These are phyloP conservation scores for Catotricha subobsoleta DNA, from an alignment of 2,888 invertebrate species.

Conservation along the genomic window DNA sequence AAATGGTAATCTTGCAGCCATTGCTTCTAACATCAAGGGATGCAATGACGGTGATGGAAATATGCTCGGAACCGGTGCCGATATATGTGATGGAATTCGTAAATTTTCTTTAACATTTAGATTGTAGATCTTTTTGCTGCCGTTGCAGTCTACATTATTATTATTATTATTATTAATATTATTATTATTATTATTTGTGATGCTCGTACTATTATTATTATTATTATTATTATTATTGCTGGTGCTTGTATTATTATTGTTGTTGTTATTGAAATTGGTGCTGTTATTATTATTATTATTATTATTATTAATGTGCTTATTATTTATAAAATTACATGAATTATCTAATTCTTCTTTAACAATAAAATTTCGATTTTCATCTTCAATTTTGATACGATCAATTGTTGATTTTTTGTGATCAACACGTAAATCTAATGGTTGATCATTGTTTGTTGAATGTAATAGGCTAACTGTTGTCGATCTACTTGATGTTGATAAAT, in stretches of 20 bases:
- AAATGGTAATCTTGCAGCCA: conserved; percentile 42
- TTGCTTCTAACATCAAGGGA: conserved; percentile 52
- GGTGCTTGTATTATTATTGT: conserved; percentile 14
- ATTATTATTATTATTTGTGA: conserved; percentile 10
- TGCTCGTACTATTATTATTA: conserved; percentile 8
- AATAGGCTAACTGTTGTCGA: conserved; percentile 23
- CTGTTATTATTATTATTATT: conserved; percentile 14
- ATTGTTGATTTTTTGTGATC: conserved; percentile 54
- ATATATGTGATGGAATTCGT: conserved; percentile 22
- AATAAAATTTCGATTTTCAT: conserved; percentile 75
- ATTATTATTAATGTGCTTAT: conserved; percentile 10
- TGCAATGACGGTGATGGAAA: conserved; percentile 39
- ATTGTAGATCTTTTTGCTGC: not conserved
- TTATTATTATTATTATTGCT: conserved; percentile 9
- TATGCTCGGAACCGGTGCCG: conserved; percentile 19
- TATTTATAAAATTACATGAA: conserved; percentile 18
- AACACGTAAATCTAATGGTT: conserved; percentile 74
- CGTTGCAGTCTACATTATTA: not conserved
- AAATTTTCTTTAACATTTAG: conserved; percentile 17
- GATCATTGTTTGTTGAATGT: conserved; percentile 36
- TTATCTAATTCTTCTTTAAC: conserved; percentile 33
- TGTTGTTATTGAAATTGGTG: conserved; percentile 18
- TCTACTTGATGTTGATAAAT: conserved; percentile 32
- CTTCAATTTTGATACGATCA: conserved; percentile 38
- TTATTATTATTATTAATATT: conserved; percentile 11